Conservation (phyloP, 2,113 vertebrate species). For the Onychostruthus taczanowskii region DNA sequence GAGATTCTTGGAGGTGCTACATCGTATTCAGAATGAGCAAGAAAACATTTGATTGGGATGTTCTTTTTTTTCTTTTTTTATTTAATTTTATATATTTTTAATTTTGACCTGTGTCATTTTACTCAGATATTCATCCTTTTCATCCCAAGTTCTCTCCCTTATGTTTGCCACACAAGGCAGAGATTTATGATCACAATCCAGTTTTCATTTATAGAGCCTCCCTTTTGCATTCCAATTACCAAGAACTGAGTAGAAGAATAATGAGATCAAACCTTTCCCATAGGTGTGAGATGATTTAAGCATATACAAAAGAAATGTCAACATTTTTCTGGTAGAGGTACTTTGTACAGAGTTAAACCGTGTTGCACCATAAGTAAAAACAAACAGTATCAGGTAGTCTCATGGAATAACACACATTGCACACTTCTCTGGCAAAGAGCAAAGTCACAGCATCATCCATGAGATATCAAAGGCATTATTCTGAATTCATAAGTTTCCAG, state of each 20-base stretch:
- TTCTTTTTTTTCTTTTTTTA: not conserved
- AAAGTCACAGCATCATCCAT: not conserved
- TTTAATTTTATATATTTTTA: not conserved
- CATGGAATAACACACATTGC: fast-evolving
- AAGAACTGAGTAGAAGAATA: not conserved
- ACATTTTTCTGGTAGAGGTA: not conserved
- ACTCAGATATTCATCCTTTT: not conserved
- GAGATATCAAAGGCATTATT: not conserved
- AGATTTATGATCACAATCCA: not conserved
- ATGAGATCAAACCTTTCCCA: not conserved
- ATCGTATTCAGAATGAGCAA: not conserved
- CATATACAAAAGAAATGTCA: not conserved
- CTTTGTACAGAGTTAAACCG: not conserved
- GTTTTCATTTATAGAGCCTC: not conserved
- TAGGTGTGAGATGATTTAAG: not conserved
- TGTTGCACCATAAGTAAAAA: not conserved
- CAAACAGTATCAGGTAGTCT: not conserved
- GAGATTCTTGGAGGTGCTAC: not conserved
- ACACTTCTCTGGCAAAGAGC: not conserved
- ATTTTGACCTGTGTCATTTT: not conserved
- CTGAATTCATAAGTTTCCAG: not conserved
- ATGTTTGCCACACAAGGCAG: not conserved
- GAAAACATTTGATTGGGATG: not conserved
- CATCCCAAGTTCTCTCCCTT: not conserved
- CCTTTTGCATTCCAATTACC: not conserved